Base-by-base conservation (phyloP, 2,888 invertebrate species). In the Drosophila planitibia region DNA sequence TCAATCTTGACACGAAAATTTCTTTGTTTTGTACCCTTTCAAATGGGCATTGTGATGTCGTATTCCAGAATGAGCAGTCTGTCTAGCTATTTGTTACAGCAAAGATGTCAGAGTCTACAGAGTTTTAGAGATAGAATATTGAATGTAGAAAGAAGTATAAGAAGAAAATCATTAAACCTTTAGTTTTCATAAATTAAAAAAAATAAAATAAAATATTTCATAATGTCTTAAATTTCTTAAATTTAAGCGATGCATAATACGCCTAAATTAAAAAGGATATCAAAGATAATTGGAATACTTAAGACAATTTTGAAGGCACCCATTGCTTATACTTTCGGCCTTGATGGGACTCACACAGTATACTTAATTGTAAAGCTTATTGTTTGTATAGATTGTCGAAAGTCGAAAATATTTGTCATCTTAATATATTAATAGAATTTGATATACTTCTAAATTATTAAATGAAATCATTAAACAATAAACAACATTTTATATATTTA, bases 1-100 rank as follows among this genome's bases (percentile, higher is more conserved):
- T 90, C 68, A 87, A 90, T 89, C 90, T 90, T 68, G 49, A 74
- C 69, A 74, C 57, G 33, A 73, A 75, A 69, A 75, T 82, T 69
- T 78, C 71, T 75, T 37, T 70, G 32, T 19, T n/a, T 51, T n/a
- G 32, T 55, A 32, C 44, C 32, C 41, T 58, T 39, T 14, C 37
- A 9, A 25, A 39, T 30, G 9, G 57, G 28, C 28, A 39, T 30
- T n/a, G 28, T 6, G 10, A 19, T 22, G 22, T 12, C 44, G 3
- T 25, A 47, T 47, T 16, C 25, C 16, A 25, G 25, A 25, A 25
- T 4, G 47, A 16, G 25, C 22, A 25, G 22, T 47, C 22, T 25
- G 9, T 25, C 47, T 25, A 9, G 2, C 47, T 16, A 25, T 25
- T 25, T 47, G 47, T 22, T 47, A 5, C 41, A 41, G 10, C 12